phyloP scores from a whole-genome alignment of 2,797 vertebrate species.

The Anguilla pacifica region DNA sequence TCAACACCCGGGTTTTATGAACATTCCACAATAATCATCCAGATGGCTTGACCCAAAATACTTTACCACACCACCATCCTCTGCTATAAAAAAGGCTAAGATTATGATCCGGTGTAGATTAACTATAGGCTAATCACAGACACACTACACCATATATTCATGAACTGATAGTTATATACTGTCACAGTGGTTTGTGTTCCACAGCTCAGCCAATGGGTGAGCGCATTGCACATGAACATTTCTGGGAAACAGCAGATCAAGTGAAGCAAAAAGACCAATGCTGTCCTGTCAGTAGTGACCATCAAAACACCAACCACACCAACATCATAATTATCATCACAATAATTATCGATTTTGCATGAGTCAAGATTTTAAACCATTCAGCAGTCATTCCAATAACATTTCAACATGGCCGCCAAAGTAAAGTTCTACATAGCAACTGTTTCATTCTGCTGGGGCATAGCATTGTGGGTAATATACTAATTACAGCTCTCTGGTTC shows the following conservation, averaged over 20 bases:
- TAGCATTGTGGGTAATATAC: neutral
- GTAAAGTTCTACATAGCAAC: neutral
- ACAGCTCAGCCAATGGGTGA: neutral
- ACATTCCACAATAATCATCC: conserved; percentile 21
- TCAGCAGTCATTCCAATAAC: neutral
- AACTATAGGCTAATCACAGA: neutral
- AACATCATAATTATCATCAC: neutral
- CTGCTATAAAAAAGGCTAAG: conserved; percentile 19
- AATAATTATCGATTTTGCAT: neutral
- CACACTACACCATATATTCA: conserved; percentile 2
- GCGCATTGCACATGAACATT: neutral
- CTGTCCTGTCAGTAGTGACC: neutral
- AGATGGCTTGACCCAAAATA: neutral
- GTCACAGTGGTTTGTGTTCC: neutral
- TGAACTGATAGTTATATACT: neutral
- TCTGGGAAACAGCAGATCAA: neutral
- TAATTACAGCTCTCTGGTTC: neutral
- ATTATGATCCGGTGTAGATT: conserved; percentile 16
- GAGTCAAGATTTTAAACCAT: neutral
- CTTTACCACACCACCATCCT: conserved; percentile 1
- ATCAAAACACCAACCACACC: neutral
- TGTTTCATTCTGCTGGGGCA: neutral
- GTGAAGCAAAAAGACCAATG: neutral
- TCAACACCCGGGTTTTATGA: conserved; percentile 1
- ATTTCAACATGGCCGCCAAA: neutral